Percentiles rank a stretch among this genome's conserved stretches.
phyloP scores from a whole-genome alignment of 1,140 invertebrate species.

The Microplitis demolitor region DNA sequence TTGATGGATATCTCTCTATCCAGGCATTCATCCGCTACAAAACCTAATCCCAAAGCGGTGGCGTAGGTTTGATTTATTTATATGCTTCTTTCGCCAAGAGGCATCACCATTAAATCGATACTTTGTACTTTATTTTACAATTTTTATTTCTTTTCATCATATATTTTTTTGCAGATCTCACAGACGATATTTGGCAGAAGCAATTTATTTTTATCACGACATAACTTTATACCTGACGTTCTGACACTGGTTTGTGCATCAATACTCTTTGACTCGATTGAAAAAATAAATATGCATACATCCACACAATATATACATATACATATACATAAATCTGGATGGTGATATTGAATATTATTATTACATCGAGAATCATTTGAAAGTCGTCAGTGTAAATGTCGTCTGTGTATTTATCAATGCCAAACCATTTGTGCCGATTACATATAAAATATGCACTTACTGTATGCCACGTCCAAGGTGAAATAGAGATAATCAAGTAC shows the following conservation, averaged over 20 bases:
- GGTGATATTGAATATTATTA: not conserved
- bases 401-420: conserved; percentile 7
- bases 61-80: conserved; percentile 20
- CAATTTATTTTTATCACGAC: conserved; percentile 5
- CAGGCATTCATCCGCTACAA: conserved; percentile 25
- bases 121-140: conserved; percentile 3
- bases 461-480: conserved; percentile 14
- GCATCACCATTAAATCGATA: conserved; percentile 14
- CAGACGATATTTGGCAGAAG: not conserved
- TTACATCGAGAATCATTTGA: not conserved
- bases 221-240: not conserved
- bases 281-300: no score
- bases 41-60: conserved; percentile 19
- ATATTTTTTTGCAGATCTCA: not conserved
- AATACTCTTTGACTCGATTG: no score
- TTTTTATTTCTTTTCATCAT: not conserved
- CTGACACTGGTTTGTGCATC: no score
- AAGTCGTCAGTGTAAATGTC: not conserved
- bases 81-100: conserved; percentile 1
- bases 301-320: no score
- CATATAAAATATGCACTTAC: conserved; percentile 3
- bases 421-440: not conserved
- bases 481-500: conserved; percentile 1
- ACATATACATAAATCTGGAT: no score
- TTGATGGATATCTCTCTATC: conserved; percentile 27